These are phyloP conservation scores for Oceanodroma leucorhoa DNA, from an alignment of 2,797 vertebrate genomes.

Conservation along the genomic window DNA sequence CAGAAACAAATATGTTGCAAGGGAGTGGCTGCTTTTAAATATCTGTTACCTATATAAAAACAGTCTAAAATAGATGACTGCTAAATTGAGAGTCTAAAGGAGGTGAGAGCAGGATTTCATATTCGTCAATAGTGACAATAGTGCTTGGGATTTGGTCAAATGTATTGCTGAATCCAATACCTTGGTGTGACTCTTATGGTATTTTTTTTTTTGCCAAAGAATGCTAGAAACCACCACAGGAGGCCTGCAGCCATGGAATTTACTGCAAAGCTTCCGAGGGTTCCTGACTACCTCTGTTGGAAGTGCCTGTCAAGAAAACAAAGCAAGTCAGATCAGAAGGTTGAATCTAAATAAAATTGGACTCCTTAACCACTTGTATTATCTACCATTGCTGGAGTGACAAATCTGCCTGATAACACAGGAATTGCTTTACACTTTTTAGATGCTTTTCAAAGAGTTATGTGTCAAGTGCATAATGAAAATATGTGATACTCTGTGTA, in stretches of 20 bases:
- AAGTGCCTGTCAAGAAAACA: constrained; percentile 18
- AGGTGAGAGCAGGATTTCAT: background rate
- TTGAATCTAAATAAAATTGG: background rate
- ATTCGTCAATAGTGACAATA: background rate
- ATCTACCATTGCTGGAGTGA: background rate
- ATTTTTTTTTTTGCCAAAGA: background rate
- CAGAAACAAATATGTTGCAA: background rate
- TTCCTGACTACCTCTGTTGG: background rate
- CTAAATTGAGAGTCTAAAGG: background rate
- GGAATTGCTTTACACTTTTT: background rate
- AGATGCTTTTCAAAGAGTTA: background rate
- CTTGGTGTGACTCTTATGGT: constrained; percentile 30
- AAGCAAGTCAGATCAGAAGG: constrained; percentile 37
- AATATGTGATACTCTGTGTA: background rate
- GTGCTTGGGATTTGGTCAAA: background rate
- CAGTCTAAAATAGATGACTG: background rate
- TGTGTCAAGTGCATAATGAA: background rate
- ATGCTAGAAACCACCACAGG: background rate
- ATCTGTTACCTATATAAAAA: background rate
- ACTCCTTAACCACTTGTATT: background rate
- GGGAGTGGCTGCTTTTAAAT: background rate
- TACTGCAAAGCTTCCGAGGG: background rate
- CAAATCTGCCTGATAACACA: background rate
- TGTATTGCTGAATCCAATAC: constrained; percentile 37
- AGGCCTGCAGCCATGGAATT: background rate